Evolutionary conservation across 2,113 vertebrate genomes (phyloP).

Genomic region (Edolisoma coerulescens): DNA sequence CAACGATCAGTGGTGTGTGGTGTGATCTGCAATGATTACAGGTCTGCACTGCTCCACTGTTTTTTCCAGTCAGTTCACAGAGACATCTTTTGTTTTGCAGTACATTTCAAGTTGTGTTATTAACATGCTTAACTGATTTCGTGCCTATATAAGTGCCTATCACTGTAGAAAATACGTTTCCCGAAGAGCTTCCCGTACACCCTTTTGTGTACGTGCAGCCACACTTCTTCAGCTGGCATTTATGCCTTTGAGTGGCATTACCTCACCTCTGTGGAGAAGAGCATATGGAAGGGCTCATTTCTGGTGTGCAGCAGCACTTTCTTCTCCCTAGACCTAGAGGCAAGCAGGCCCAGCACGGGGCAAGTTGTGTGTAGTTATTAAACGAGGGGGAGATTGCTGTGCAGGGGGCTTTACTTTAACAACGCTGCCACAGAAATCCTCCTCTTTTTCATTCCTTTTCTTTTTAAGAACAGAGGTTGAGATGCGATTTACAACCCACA

Average conservation of each 20-base stretch:
- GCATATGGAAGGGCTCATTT: background rate
- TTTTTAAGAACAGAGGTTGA: background rate
- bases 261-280: background rate
- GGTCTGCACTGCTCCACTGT: slow-evolving; percentile 30
- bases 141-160: background rate
- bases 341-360: background rate
- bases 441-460: background rate
- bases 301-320: background rate
- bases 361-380: background rate
- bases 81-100: slow-evolving; percentile 35
- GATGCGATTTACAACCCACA: background rate
- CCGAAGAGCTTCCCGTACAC: background rate
- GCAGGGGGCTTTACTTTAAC: background rate
- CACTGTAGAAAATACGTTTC: background rate
- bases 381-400: background rate
- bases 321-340: background rate
- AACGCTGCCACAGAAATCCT: background rate
- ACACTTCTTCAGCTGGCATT: background rate
- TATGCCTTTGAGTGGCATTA: background rate
- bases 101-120: background rate
- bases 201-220: background rate
- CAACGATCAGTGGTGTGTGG: slow-evolving; percentile 21
- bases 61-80: slow-evolving; percentile 35
- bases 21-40: slow-evolving; percentile 38
- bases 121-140: slow-evolving; percentile 32